Base-by-base conservation (phyloP, 1,140 invertebrate genomes). In the Pseudomyrmex gracilis region DNA sequence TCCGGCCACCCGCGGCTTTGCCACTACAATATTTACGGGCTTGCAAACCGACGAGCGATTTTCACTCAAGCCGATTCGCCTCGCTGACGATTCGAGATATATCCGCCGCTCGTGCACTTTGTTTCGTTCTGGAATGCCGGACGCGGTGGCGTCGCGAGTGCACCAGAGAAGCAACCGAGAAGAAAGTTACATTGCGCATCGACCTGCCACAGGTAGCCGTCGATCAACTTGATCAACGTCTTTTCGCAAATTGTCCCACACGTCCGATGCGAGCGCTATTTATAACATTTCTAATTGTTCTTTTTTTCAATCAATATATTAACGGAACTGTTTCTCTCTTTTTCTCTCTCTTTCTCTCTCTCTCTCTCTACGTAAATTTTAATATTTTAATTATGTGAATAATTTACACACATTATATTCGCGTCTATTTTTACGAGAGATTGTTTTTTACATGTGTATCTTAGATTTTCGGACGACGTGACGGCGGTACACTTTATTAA, bases 11-110 rank as follows among this genome's bases (percentile, higher is more conserved):
- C 78, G 86, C 66, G 83, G 88, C 55, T 85, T 68, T 45, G 73
- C 47, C 24, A 71, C 83, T 85, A 85, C 83, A 85, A 90, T 89
- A 89, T 90, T 89, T 87, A 89, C 90, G 86, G 88, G 87, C 66
- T 91, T 88, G 89, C 82, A 90, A 90, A 91, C 85, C 90, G 87
- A 85, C 84, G 74, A 86, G 84, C 70, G 86, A 88, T 85, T 89
- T 89, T 88, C 80, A 86, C 84, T 89, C 71, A 78, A 86, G 51
- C 63, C 63, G 67, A 83, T 84, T 88, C 73, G 83, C 87, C 86
- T 90, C 90, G 90, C 77, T 86, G 90, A 84, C 84, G 82, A 90
- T 91, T 80, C 68, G 67, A 82, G 83, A 89, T 88, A 84, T 73
- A 74, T 83, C 34, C 73, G n/a, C n/a, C 84, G 85, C 68, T 85